phyloP scores from a whole-genome alignment of 2,113 vertebrate genomes.

The Microtus ochrogaster region DNA sequence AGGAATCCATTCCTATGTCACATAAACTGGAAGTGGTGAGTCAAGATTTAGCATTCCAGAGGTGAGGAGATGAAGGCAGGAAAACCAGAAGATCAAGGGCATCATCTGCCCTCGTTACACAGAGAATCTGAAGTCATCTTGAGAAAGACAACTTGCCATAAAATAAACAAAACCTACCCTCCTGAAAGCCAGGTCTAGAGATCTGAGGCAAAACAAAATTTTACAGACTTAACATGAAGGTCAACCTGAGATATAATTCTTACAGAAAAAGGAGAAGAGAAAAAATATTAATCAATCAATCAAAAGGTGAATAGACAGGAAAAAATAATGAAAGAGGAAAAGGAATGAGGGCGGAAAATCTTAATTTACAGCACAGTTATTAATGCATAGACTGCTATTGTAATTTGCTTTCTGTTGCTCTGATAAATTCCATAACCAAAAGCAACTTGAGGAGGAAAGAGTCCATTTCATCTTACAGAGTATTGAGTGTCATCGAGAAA shows the following conservation, averaged over 20 bases:
- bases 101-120: not conserved
- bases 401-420: not conserved
- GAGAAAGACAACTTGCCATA: not conserved
- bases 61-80: not conserved
- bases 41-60: not conserved
- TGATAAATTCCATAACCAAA: not conserved
- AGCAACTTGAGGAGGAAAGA: not conserved
- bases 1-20: too few relatives aligned
- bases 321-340: not conserved
- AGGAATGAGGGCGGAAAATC: rapidly evolving
- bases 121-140: not conserved
- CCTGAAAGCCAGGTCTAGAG: not conserved
- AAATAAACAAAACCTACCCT: not conserved
- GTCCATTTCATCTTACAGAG: not conserved
- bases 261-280: not conserved
- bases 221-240: not conserved
- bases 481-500: not conserved
- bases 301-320: not conserved
- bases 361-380: not conserved
- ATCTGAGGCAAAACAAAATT: not conserved
- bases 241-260: too few relatives aligned
- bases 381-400: not conserved
- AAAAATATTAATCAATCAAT: too few relatives aligned
- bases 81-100: not conserved
- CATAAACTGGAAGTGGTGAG: not conserved